Conservation (phyloP, 2,888 invertebrate species). For the Clivina fossor region DNA sequence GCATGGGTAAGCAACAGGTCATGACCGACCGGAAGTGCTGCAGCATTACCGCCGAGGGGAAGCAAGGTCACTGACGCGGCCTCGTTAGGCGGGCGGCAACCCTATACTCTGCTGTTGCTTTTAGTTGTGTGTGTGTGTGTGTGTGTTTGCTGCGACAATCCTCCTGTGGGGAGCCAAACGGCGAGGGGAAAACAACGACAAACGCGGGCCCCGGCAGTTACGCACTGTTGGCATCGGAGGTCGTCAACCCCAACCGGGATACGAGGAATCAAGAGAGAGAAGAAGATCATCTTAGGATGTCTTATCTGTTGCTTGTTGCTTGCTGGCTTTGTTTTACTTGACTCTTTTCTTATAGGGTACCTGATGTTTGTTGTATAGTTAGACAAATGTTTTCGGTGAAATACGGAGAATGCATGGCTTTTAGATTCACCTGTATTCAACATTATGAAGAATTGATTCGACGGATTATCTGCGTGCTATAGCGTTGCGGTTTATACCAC, state of each 20-base stretch:
- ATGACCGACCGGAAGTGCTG: slow-evolving; percentile 29
- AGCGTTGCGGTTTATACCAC: slow-evolving; percentile 1
- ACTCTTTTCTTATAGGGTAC: too few species aligned
- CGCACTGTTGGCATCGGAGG: slow-evolving; percentile 36
- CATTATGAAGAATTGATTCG: too few species aligned
- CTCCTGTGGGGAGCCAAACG: slow-evolving; percentile 12
- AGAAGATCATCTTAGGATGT: slow-evolving; percentile 30
- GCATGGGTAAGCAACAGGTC: slow-evolving; percentile 28
- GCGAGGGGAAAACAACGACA: slow-evolving; percentile 1
- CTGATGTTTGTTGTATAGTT: too few species aligned
- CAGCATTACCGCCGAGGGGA: slow-evolving; percentile 31
- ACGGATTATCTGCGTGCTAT: slow-evolving; percentile 13
- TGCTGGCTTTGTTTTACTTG: slow-evolving; percentile 1
- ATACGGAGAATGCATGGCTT: neutral
- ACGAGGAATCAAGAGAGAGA: slow-evolving; percentile 22
- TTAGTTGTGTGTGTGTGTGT: slow-evolving; percentile 7
- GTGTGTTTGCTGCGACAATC: slow-evolving; percentile 12
- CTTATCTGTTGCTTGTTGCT: too few species aligned
- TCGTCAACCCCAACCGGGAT: slow-evolving; percentile 37
- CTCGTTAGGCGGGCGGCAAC: slow-evolving; percentile 35
- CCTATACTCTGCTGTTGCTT: slow-evolving; percentile 16
- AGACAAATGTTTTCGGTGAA: too few species aligned
- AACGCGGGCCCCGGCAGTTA: slow-evolving; percentile 33
- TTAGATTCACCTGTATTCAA: slow-evolving; percentile 11
- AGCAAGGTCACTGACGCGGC: slow-evolving; percentile 36